Evolutionary conservation across 2,888 invertebrate genomes (phyloP).

Genomic region (Dioctria rufipes): DNA sequence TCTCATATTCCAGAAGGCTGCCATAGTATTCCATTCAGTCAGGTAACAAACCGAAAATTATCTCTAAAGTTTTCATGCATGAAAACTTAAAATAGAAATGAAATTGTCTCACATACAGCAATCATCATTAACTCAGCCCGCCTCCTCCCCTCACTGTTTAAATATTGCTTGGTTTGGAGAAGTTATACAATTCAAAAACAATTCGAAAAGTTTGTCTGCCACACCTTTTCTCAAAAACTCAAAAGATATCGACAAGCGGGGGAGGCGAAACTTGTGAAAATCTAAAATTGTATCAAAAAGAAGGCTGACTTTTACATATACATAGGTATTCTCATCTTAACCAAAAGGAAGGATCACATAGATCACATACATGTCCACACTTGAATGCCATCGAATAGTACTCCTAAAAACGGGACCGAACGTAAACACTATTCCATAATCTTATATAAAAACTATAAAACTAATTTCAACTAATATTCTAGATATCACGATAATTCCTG

Average conservation of each 20-base stretch:
- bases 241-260: neutral
- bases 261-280: neutral
- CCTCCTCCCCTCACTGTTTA: no score
- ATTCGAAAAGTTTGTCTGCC: neutral
- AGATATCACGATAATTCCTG: conserved; percentile 73
- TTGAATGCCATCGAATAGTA: conserved; percentile 2
- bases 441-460: conserved; percentile 2
- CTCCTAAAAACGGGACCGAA: conserved; percentile 25
- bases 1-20: no score
- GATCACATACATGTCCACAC: conserved; percentile 16
- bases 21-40: no score
- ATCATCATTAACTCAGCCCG: no score
- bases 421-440: conserved; percentile 19
- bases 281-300: neutral
- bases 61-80: no score
- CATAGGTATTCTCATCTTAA: neutral
- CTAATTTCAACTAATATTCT: conserved; percentile 67
- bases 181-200: neutral
- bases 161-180: neutral
- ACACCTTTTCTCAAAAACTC: neutral
- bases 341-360: conserved; percentile 11
- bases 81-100: no score
- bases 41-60: no score
- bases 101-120: no score
- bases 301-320: neutral